Conservation (phyloP, 2,113 vertebrate species). For the Phodopus roborovskii region DNA sequence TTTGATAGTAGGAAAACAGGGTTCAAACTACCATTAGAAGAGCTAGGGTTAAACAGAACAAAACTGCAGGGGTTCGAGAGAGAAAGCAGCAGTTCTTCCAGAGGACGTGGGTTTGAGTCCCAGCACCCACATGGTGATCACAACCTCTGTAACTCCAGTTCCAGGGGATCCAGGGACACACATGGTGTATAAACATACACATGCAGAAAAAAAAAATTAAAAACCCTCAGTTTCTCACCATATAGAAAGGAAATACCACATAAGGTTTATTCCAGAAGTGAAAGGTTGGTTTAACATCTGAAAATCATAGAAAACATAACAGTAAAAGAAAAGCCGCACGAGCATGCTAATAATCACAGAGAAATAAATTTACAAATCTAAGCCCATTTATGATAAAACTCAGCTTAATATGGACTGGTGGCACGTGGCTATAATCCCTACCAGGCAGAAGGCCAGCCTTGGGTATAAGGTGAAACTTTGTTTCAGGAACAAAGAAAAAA, state of each 20-base stretch:
- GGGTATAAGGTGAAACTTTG: not conserved
- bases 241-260: not conserved
- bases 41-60: not conserved
- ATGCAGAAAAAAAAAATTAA: not conserved
- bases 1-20: not conserved
- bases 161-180: not conserved
- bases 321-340: not conserved
- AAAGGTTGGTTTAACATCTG: not conserved
- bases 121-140: not conserved
- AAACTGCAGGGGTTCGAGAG: not conserved
- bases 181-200: not conserved
- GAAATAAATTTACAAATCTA: not conserved
- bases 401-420: not conserved
- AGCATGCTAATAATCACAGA: not conserved
- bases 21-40: not conserved
- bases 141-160: not conserved
- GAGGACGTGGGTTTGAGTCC: not conserved
- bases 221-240: not conserved
- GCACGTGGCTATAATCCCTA: not conserved
- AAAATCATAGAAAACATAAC: not conserved
- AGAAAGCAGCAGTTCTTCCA: not conserved
- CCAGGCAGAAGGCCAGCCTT: not conserved
- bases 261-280: not conserved
- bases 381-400: not conserved
- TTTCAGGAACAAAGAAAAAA: not conserved